phyloP scores from a whole-genome alignment of 37 sponge, comb jelly and placozoan genomes.

The Aphrocallistes beatrix region DNA sequence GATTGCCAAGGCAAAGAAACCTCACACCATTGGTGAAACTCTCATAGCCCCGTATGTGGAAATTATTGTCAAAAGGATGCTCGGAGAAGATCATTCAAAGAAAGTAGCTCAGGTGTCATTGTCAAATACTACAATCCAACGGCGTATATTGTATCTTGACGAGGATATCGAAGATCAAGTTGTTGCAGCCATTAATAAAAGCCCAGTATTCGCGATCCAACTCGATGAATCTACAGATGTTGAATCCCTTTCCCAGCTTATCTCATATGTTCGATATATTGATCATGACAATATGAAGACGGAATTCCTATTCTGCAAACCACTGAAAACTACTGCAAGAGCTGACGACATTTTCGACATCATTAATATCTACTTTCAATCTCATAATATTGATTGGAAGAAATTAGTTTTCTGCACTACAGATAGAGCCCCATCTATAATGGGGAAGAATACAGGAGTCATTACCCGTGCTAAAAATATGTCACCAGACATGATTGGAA shows the following conservation, averaged over 20 bases:
- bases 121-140: neutral
- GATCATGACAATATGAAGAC: neutral
- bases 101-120: neutral
- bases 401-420: neutral
- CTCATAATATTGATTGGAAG: neutral
- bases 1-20: neutral
- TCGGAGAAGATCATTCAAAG: neutral
- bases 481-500: neutral
- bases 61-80: neutral
- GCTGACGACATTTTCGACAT: constrained; percentile 2
- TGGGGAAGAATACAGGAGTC: neutral
- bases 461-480: neutral
- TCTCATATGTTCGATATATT: neutral
- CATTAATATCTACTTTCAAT: neutral
- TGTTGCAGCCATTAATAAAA: neutral
- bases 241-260: neutral
- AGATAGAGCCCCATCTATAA: neutral
- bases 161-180: neutral
- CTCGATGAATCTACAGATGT: constrained; percentile 7
- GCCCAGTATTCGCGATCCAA: constrained; percentile 4
- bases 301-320: neutral
- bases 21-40: constrained; percentile 13
- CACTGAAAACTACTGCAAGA: neutral
- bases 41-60: neutral
- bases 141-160: neutral